Evolutionary conservation across 2,113 vertebrate species (phyloP).

Genomic region (Formicarius rufipectus): DNA sequence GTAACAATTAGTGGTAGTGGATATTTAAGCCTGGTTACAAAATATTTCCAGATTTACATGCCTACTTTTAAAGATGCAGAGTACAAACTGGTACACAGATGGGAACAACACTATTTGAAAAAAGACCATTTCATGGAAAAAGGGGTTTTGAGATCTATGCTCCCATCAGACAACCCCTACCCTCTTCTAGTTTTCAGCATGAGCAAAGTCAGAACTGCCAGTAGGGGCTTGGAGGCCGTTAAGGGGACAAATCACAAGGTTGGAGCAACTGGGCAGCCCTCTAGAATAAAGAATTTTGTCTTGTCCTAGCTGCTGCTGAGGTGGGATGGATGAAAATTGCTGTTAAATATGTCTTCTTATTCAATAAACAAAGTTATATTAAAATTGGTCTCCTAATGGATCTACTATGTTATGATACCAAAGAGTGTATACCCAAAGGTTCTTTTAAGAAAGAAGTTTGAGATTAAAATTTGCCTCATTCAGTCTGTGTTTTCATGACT

Average conservation of each 20-base stretch:
- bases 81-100: neutral
- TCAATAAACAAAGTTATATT: neutral
- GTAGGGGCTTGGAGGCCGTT: neutral
- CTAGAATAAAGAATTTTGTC: neutral
- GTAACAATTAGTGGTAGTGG: neutral
- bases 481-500: neutral
- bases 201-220: neutral
- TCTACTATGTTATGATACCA: neutral
- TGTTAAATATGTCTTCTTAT: neutral
- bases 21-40: neutral
- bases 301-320: neutral
- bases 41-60: neutral
- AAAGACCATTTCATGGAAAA: neutral
- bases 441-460: neutral
- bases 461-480: neutral
- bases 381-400: neutral
- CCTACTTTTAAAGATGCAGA: neutral
- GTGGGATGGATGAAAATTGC: neutral
- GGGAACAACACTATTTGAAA: neutral
- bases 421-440: neutral
- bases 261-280: neutral
- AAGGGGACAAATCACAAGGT: neutral
- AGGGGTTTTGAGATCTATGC: accelerated
- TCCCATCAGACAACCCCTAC: accelerated
- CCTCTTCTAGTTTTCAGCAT: neutral